Evolutionary conservation across 2,113 vertebrate genomes (phyloP), one percentile per base, ranked within the genome.

Genomic region (Butastur rufipennis): DNA sequence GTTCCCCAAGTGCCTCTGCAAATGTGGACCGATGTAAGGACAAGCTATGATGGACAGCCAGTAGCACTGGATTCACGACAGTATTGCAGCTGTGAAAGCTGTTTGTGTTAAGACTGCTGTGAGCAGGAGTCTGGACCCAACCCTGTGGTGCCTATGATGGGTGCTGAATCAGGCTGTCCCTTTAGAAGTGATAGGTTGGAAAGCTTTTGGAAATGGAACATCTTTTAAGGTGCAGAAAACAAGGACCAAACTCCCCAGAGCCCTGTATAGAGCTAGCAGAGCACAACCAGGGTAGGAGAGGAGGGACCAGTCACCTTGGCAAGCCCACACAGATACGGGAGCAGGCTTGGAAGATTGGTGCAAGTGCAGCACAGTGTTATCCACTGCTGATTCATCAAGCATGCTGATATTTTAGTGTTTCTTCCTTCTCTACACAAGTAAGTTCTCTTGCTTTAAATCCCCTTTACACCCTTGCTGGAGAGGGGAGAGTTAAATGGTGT

Each of bases 51-150:
- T 38, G 58, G 25, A 31, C 34, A 67, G 42, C 13, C 47, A 68
- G 47, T 27, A 55, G 53, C 47, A 38, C 32, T 22, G 53, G 10
- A 19, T 21, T 38, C 50, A 40, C 6, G 0, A 9, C 48, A 63
- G 16, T 2, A 18, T 3, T 10, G 8, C 32, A 65, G 34, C 42
- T 16, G 29, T 1, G 1, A 62, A n/a, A n/a, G 23, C 50, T 17
- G 25, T 7, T 12, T 43, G 15, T 34, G 48, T 31, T 29, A 20
- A 62, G 17, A 16, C 18, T 31, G 23, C 42, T 36, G 11, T 10
- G 34, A 36, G 50, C 15, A 29, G 15, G 11, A 36, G 70, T 11
- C 34, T 23, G 29, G 62, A 16, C 10, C n/a, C 32, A 62, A 27
- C 53, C 45, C 32, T 31, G 55, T 2, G 4, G 22, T 16, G 13